A percentile compares a stretch with the other conserved stretches of the same genome.
Conservation (phyloP, 2,113 vertebrate species). For the Hyla sarda region DNA sequence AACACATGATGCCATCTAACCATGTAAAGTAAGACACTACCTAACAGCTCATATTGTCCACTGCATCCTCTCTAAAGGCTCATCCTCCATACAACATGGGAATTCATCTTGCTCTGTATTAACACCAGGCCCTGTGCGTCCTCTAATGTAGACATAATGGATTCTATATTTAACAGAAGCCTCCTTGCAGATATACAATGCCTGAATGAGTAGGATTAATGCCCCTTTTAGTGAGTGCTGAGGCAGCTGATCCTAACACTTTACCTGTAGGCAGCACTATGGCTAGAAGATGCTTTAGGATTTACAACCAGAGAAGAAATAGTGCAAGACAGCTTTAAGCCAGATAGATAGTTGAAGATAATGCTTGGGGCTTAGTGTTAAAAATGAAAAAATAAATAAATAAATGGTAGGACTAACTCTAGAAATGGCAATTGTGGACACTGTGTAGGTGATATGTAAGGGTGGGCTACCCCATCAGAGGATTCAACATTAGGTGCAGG, state of each 20-base stretch:
- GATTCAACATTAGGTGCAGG: background rate
- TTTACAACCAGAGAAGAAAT: background rate
- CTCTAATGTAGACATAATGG: constrained; percentile 52
- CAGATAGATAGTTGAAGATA: background rate
- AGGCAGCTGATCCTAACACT: constrained; percentile 53
- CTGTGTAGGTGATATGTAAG: too few species aligned
- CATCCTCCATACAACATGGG: constrained; percentile 21
- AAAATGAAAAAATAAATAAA: too few species aligned
- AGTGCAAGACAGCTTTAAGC: background rate
- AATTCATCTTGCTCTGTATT: constrained; percentile 36
- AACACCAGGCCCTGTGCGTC: constrained; percentile 26
- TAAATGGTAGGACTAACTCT: too few species aligned
- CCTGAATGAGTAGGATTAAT: constrained; percentile 49
- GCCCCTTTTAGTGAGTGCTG: constrained; percentile 54
- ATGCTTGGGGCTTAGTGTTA: too few species aligned
- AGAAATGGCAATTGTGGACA: too few species aligned
- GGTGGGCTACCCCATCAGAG: too few species aligned
- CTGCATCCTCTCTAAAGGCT: background rate
- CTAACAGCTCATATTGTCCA: constrained; percentile 4
- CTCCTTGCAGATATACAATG: constrained; percentile 44
- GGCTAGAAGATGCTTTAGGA: constrained; percentile 13
- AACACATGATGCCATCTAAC: background rate
- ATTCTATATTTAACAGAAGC: constrained; percentile 55
- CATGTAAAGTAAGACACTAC: background rate
- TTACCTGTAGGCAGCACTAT: constrained; percentile 44